phyloP scores from a whole-genome alignment of 1,140 invertebrate genomes.

The Heliconius hewitsoni region DNA sequence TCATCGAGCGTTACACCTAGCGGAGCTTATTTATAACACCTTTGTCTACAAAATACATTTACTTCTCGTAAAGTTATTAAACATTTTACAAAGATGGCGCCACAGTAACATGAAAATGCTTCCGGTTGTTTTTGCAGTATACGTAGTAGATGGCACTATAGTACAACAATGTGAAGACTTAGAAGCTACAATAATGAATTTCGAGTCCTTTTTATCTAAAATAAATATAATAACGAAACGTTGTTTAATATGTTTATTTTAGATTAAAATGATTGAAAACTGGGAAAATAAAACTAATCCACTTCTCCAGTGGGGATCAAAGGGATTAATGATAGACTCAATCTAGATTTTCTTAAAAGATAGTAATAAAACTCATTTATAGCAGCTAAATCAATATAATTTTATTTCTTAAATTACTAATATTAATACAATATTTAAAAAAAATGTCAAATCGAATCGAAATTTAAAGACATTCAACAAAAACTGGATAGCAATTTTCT shows the following conservation, averaged over 20 bases:
- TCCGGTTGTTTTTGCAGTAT: no score
- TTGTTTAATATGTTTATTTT: no score
- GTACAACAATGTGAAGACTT: no score
- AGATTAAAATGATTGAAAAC: no score
- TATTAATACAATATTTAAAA: neutral
- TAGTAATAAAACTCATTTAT: neutral
- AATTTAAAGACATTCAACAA: slow-evolving; percentile 65
- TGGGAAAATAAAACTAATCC: no score
- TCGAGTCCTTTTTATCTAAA: neutral
- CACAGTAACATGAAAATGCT: neutral
- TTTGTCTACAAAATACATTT: neutral
- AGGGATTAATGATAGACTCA: no score
- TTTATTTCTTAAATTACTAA: neutral
- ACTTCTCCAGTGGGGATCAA: no score
- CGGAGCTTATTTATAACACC: neutral
- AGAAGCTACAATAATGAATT: no score
- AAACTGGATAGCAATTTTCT: slow-evolving; percentile 66
- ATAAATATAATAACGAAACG: no score
- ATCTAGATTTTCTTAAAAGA: no score
- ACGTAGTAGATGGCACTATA: no score
- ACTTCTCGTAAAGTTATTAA: neutral
- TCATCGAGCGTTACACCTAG: neutral
- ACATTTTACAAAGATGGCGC: neutral
- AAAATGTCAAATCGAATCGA: neutral
- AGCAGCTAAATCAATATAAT: neutral